phyloP scores from a whole-genome alignment of 1,140 invertebrate genomes.

The Sweltsa coloradensis region DNA sequence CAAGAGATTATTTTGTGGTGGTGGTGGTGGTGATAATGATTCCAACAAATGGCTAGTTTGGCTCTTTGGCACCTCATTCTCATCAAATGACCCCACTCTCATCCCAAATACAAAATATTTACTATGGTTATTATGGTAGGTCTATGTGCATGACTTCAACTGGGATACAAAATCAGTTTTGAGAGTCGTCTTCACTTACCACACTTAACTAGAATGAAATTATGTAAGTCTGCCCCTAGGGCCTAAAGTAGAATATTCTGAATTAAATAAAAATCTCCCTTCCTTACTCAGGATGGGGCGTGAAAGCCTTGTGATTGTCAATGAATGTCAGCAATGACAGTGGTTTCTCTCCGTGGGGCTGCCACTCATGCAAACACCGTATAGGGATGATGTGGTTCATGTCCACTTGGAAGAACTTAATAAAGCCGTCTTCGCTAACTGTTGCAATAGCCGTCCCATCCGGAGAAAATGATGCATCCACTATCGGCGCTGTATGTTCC shows the following conservation, averaged over 20 bases:
- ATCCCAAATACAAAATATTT: no score
- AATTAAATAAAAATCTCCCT: constrained; percentile 4
- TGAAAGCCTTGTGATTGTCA: constrained; percentile 78
- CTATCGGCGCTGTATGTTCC: constrained; percentile 55
- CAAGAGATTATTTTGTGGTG: no score
- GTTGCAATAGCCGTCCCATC: constrained; percentile 87
- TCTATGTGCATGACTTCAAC: no score
- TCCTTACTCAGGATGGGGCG: constrained; percentile 61
- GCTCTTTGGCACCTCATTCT: no score
- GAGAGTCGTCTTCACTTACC: not conserved
- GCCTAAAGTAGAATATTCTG: not conserved
- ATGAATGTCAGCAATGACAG: constrained; percentile 81
- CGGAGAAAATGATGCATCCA: constrained; percentile 81
- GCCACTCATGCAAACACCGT: constrained; percentile 79
- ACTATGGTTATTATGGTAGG: no score
- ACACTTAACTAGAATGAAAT: not conserved
- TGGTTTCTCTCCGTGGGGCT: constrained; percentile 74
- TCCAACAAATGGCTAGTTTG: no score
- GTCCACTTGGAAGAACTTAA: constrained; percentile 82
- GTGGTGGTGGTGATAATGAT: no score
- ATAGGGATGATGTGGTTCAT: constrained; percentile 47
- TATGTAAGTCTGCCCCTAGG: not conserved
- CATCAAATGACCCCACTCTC: no score
- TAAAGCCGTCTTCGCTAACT: constrained; percentile 71
- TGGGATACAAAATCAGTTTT: not conserved